These are phyloP conservation scores for Ceraclea dissimilis DNA, from an alignment of 2,888 invertebrate genomes.

Conservation along the genomic window DNA sequence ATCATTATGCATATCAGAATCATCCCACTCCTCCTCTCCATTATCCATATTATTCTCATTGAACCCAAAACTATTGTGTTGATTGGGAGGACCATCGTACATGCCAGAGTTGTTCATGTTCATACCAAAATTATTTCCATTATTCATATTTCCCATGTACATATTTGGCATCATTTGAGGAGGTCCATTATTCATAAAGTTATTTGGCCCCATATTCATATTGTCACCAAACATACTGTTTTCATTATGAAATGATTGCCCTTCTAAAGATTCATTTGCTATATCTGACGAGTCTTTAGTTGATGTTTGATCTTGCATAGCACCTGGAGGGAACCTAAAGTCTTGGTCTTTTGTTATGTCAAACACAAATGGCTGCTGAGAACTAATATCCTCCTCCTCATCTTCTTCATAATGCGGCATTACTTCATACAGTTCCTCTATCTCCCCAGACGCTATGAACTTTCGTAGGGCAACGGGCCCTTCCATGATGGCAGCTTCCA, in stretches of 20 bases:
- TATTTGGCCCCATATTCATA: conserved; percentile 4
- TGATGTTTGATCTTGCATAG: conserved; percentile 13
- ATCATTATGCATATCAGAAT: conserved; percentile 4
- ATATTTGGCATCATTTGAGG: conserved; percentile 7
- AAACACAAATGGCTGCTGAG: conserved; percentile 22
- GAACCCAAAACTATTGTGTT: conserved; percentile 2
- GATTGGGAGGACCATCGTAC: conserved; percentile 8
- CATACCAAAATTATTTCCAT: conserved; percentile 11
- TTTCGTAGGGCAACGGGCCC: conserved; percentile 71
- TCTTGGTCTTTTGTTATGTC: conserved; percentile 22
- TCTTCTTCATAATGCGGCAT: conserved; percentile 62
- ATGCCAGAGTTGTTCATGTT: not conserved
- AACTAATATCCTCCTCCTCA: conserved; percentile 36
- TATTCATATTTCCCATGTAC: conserved; percentile 9
- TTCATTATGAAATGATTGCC: conserved; percentile 18
- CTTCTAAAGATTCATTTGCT: conserved; percentile 1
- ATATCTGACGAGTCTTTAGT: not conserved
- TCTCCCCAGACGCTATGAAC: conserved; percentile 70
- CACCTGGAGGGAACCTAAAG: conserved; percentile 25
- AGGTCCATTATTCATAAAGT: conserved; percentile 7
- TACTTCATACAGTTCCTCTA: conserved; percentile 72
- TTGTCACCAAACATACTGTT: conserved; percentile 2
- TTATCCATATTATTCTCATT: not conserved
- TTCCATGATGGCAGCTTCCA: conserved; percentile 69
- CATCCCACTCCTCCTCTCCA: conserved; percentile 7